These are phyloP conservation scores for Bombyx mandarina DNA, from an alignment of 1,140 invertebrate genomes.

Conservation along the genomic window DNA sequence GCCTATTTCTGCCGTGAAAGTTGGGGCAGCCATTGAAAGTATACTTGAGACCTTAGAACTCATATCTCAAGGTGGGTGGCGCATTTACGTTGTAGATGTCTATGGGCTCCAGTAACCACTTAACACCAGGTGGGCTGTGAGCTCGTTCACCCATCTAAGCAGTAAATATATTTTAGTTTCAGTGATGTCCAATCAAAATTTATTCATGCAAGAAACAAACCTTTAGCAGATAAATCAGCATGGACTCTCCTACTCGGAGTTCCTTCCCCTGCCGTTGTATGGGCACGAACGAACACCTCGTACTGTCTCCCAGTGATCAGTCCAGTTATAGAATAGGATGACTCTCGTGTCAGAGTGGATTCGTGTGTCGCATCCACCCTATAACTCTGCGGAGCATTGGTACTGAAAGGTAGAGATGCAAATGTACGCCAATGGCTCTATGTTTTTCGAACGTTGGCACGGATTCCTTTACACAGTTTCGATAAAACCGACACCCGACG, in stretches of 20 bases:
- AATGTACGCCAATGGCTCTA: conserved; percentile 1
- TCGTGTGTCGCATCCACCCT: conserved; percentile 38
- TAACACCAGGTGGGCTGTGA: no score
- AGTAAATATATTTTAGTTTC: neutral
- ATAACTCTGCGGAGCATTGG: conserved; percentile 41
- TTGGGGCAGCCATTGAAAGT: no score
- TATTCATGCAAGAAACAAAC: conserved; percentile 15
- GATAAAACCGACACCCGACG: no score
- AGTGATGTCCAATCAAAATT: neutral
- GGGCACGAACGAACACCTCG: conserved; percentile 88
- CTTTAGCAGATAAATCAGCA: conserved; percentile 45
- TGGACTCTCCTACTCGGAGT: conserved; percentile 51
- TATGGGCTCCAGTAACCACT: no score
- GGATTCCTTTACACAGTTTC: no score
- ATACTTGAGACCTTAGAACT: no score
- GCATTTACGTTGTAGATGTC: no score
- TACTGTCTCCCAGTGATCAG: conserved; percentile 78
- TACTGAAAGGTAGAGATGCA: conserved; percentile 27
- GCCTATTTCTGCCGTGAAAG: no score
- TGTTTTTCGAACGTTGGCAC: no score
- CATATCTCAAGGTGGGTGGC: no score
- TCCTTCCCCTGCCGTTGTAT: conserved; percentile 84
- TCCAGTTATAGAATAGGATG: conserved; percentile 73
- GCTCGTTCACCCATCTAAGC: no score
- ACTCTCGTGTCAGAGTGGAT: conserved; percentile 25